Evolutionary conservation across 2,888 invertebrate genomes (phyloP), one percentile per base, ranked within the genome.

Genomic region (Anthoptus insignis): DNA sequence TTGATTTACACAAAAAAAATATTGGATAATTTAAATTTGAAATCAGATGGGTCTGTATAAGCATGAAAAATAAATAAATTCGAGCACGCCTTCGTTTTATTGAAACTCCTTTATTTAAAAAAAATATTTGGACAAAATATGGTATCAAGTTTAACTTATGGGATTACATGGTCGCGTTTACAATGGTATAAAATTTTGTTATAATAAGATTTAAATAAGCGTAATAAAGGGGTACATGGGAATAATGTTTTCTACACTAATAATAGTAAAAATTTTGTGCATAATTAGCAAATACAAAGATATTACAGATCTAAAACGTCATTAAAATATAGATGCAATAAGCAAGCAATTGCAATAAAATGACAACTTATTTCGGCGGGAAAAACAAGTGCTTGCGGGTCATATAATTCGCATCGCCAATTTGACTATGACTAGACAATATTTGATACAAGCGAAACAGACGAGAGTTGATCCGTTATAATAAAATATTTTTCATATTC

Each of bases 11-110:
- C 73, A 81, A 82, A 59, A 59, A n/a, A 82, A 80, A 81, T 81
- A 82, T 85, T 78, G 77, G 81, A 85, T 84, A 83, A 83, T 88
- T 84, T 78, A 81, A 85, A 77, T 75, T 86, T 86, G 70, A 87
- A 88, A 85, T 86, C 87, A 82, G 82, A 87, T 81, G 88, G 89
- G 88, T 89, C 81, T 89, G 89, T 89, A 86, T 88, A 88, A 87
- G 87, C 76, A 87, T 87, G 84, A 78, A 70, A 78, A 89, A 85
- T 85, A 88, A 88, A 86, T 81, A 83, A 87, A 83, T 83, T 82
- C 79, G 80, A 86, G 79, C 81, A 81, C 47, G 64, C 59, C 63
- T 64, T 80, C 64, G 79, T 87, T 85, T 86, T 73, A 82, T 79
- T 83, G 68, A 65, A 71, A 70, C 21, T 42, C 22, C 49, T 63